Evolutionary conservation across 1,140 invertebrate species (phyloP).

Genomic region (Venturia canescens): DNA sequence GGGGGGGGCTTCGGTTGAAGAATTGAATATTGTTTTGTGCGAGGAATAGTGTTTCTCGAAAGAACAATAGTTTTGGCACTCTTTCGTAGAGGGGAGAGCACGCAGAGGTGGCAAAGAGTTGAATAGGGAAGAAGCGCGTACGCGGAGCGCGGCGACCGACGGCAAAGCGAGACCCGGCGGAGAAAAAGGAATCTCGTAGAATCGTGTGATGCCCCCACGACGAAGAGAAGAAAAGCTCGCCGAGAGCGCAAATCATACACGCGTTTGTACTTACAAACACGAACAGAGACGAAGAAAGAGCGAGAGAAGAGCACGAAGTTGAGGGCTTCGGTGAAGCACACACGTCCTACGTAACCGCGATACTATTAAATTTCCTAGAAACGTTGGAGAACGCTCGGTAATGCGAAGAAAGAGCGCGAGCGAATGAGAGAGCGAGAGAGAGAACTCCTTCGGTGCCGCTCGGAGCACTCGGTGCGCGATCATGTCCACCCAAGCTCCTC

Average conservation of each 20-base stretch:
- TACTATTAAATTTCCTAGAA: constrained; percentile 20
- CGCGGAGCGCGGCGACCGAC: constrained; percentile 3
- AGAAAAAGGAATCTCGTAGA: constrained; percentile 35
- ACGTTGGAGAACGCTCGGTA: constrained; percentile 19
- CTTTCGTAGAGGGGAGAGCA: too few relatives aligned
- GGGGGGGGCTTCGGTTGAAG: too few relatives aligned
- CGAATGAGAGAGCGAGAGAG: too few relatives aligned
- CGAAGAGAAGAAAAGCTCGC: constrained; percentile 18
- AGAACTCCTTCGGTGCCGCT: neutral
- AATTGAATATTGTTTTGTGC: neutral
- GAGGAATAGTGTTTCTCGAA: too few relatives aligned
- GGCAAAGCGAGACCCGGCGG: constrained; percentile 3
- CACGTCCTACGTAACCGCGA: constrained; percentile 12
- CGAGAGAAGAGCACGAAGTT: neutral
- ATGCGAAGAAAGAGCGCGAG: neutral
- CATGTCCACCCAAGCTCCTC: neutral
- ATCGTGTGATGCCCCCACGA: neutral
- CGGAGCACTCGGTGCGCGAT: neutral
- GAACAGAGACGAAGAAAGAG: neutral
- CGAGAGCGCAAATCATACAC: constrained; percentile 1
- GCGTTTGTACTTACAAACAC: neutral
- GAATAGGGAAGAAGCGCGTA: too few relatives aligned
- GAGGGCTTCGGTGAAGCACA: constrained; percentile 14
- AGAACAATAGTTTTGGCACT: too few relatives aligned
- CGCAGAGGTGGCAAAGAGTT: too few relatives aligned